Percentiles rank a stretch among this genome's conserved stretches.
Conservation (phyloP, 2,888 invertebrate species). For the Psococerastis gibbosa region DNA sequence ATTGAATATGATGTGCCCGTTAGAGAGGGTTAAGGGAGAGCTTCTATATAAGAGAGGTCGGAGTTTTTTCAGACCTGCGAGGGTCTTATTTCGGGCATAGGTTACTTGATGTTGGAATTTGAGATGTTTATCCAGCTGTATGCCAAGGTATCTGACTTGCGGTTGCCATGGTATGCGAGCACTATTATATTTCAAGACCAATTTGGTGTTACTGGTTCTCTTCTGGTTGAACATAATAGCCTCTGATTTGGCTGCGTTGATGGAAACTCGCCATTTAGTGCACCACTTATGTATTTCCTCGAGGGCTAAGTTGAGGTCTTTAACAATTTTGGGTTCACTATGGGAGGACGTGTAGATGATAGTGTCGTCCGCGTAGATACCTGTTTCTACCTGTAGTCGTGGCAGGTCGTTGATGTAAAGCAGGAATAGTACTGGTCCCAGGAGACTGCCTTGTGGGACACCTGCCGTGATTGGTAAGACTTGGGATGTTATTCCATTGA, state of each 20-base stretch:
- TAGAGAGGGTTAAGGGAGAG: neutral
- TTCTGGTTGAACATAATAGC: neutral
- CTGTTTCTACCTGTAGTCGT: too few relatives aligned
- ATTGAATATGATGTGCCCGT: too few relatives aligned
- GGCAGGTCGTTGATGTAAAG: neutral
- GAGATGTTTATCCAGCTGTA: neutral
- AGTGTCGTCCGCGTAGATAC: too few relatives aligned
- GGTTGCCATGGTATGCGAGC: neutral
- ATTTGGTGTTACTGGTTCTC: too few relatives aligned
- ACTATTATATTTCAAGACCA: too few relatives aligned
- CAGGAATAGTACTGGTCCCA: neutral
- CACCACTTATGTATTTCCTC: neutral
- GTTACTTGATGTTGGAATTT: neutral
- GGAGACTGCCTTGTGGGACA: constrained; percentile 9
- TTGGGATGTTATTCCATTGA: too few relatives aligned
- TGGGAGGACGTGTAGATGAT: too few relatives aligned
- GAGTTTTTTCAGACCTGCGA: neutral
- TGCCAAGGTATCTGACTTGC: constrained; percentile 1
- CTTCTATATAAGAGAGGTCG: neutral
- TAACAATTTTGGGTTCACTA: too few relatives aligned
- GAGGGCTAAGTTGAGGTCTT: too few relatives aligned
- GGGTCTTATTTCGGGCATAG: neutral
- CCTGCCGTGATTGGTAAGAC: constrained; percentile 5
- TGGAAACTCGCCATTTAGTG: neutral
- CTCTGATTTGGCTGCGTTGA: constrained; percentile 1